Evolutionary conservation across 1,140 invertebrate species (phyloP).

Genomic region (Caenorhabditis tropicalis): DNA sequence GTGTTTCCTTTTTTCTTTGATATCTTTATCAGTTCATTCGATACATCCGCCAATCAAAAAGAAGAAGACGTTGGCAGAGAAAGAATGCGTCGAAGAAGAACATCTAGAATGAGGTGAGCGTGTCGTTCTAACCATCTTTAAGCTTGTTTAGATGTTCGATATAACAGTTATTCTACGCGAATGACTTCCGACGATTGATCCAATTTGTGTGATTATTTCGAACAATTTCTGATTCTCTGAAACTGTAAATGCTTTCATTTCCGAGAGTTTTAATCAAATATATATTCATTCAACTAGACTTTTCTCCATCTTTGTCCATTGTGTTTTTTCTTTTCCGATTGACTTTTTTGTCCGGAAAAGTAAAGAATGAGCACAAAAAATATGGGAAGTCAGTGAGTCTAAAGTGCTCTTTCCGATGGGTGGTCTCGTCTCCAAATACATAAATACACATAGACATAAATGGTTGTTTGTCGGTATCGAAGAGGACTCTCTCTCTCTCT

Average conservation of each 20-base stretch:
- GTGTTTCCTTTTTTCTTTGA: background rate
- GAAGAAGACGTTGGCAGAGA: background rate
- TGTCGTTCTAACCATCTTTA: background rate
- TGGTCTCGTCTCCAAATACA: conserved; percentile 26
- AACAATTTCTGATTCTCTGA: too few relatives aligned
- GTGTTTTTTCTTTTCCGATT: background rate
- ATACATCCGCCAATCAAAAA: background rate
- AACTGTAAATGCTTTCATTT: too few relatives aligned
- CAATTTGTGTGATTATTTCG: too few relatives aligned
- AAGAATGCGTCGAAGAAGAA: background rate
- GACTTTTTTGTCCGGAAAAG: background rate
- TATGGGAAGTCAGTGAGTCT: background rate
- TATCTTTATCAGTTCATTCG: background rate
- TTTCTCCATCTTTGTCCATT: background rate
- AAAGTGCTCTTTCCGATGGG: background rate
- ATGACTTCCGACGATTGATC: too few relatives aligned
- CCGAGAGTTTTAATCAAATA: too few relatives aligned
- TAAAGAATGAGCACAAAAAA: conserved; percentile 8
- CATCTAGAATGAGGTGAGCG: conserved; percentile 18
- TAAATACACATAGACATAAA: conserved; percentile 41
- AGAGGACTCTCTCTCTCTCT: too few relatives aligned
- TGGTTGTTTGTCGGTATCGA: conserved; percentile 4
- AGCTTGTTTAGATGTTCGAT: background rate
- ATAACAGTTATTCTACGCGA: too few relatives aligned
- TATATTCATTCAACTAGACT: background rate